Evolutionary conservation across 2,888 invertebrate species (phyloP).

Genomic region (Temnothorax ravouxi): DNA sequence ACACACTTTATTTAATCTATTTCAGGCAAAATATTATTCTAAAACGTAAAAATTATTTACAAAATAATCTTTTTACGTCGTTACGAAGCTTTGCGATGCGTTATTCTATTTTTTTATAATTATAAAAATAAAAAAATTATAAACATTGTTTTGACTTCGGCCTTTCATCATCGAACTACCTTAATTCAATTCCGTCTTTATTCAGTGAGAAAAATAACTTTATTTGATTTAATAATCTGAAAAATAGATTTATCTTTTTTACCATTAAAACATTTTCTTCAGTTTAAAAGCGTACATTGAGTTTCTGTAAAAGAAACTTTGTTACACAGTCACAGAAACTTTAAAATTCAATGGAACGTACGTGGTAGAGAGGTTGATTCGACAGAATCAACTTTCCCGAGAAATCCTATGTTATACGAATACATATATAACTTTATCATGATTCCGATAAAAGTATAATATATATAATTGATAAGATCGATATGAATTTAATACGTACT

Average conservation of each 20-base stretch:
- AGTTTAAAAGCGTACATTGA: conserved; percentile 24
- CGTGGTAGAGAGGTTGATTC: conserved; percentile 8
- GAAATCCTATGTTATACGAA: background rate
- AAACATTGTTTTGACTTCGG: no score
- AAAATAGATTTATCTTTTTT: conserved; percentile 13
- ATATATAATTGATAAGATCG: conserved; percentile 28
- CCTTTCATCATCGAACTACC: no score
- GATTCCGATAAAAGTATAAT: background rate
- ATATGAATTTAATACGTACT: conserved; percentile 21
- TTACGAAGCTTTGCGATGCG: no score
- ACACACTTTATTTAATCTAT: no score
- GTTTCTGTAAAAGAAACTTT: conserved; percentile 22
- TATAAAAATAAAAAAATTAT: no score
- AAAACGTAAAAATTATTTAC: no score
- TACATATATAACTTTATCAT: conserved; percentile 21
- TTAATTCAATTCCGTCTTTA: background rate
- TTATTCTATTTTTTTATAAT: no score
- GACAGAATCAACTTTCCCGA: conserved; percentile 16
- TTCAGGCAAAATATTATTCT: no score
- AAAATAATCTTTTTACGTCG: no score
- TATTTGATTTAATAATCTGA: background rate
- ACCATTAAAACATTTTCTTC: conserved; percentile 21
- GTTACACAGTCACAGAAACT: conserved; percentile 17
- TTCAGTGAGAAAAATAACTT: background rate
- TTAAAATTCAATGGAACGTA: conserved; percentile 29